These are phyloP conservation scores for Tetranychus truncatus DNA, from an alignment of 2,888 invertebrate species.

Conservation along the genomic window DNA sequence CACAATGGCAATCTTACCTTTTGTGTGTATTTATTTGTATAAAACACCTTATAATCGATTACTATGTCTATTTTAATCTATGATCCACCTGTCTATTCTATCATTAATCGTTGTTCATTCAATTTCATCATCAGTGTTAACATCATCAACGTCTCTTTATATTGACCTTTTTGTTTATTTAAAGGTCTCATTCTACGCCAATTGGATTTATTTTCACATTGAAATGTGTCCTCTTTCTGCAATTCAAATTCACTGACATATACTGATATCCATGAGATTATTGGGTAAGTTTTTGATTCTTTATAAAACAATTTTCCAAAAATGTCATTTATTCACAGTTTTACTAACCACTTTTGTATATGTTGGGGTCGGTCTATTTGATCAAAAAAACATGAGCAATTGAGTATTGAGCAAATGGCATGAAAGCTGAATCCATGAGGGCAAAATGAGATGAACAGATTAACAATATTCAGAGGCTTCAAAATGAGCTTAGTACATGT, in stretches of 20 bases:
- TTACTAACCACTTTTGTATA: no score
- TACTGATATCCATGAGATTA: neutral
- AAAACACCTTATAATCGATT: neutral
- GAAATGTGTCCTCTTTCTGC: neutral
- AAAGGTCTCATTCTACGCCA: neutral
- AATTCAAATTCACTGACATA: neutral
- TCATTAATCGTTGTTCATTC: conserved; percentile 4
- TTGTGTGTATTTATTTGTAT: neutral
- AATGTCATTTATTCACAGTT: no score
- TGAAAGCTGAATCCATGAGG: no score
- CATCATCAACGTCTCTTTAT: neutral
- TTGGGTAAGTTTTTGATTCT: neutral
- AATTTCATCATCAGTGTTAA: neutral
- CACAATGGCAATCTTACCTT: no score
- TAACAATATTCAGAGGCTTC: no score
- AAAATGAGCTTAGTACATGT: no score
- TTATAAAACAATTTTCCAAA: no score
- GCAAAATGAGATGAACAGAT: no score
- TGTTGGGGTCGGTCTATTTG: no score
- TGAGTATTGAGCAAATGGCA: no score
- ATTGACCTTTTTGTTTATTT: neutral
- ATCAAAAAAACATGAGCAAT: no score
- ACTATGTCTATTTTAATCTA: neutral
- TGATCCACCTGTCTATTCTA: neutral
- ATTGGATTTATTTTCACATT: neutral